Evolutionary conservation across 2,113 vertebrate genomes (phyloP), one percentile per base, ranked within the genome.

Genomic region (Rostratula benghalensis): DNA sequence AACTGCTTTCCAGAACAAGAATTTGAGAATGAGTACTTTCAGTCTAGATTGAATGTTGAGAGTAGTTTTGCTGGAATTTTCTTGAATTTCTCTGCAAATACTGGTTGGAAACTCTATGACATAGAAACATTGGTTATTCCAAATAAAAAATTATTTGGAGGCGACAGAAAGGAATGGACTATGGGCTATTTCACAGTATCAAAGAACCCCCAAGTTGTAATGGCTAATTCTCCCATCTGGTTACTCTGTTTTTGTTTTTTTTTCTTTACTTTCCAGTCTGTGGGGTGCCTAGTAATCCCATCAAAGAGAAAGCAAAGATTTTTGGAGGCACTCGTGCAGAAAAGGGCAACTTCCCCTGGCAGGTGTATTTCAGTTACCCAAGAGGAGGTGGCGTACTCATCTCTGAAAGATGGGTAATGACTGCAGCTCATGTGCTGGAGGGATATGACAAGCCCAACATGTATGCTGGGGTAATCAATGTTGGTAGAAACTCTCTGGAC

Each of bases 351-450:
- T 98, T 98, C 77, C 98, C 98, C 25, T 98, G 98, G 98, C 97
- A 98, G 50, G 97, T 98, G 31, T 97, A 83, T 77, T 98, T 98
- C 10, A 4, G 13, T 1, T 1, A 15, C 5, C 96, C 97, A 8
- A 37, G 93, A 80, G 98, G 96, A 13, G 92, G 95, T 1, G 98
- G 98, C 0, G 98, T 97, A 10, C 98, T 98, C 31, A 97, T 98
- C 30, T 96, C 97, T 4, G 98, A 98, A 25, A 87, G 91, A n/a
- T 98, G 98, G 98, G 97, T 98, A 24, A 92, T 98, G 92, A 98
- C 98, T 6, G 98, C 98, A 16, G 98, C 98, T 31, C 98, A 98
- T 0, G 97, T 98, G 1, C 76, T 98, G 83, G 97, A 98, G 1
- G 83, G 8, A 1, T 57, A 46, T 0, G 22, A 31, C 3, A 65